Base-by-base conservation (phyloP, 2,888 invertebrate genomes). In the Drosophila melanosoma region DNA sequence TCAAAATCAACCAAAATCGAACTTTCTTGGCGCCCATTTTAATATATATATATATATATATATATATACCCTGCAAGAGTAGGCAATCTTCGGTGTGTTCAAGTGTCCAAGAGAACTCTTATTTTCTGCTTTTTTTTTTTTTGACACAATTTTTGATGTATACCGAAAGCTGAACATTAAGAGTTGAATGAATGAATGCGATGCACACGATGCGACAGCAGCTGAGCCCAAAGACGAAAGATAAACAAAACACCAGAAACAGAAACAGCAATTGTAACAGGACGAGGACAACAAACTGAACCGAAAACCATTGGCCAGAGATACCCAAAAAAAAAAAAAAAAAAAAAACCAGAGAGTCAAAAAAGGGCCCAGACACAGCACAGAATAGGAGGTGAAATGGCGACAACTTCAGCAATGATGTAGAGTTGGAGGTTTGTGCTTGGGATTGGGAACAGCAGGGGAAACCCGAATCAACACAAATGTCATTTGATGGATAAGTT, bases 401-500 rank as follows among this genome's bases (percentile, higher is more conserved):
- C 8, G 36, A n/a, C 35, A 53, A 29, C 49, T 4, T n/a, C 20
- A 23, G 0, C 8, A 12, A 35, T 26, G 15, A 20, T 20, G 33
- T 17, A 4, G 7, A 3, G 32, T 11, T 6, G 23, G 45, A 23
- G 23, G 20, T 48, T 29, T 48, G 32, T 12, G 8, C 11, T 35
- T 29, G 33, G 36, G 15, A 15, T 7, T 20, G 45, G 3, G 45
- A 23, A 45, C 12, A 15, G 45, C 20, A 23, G 45, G 54, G 72
- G 68, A 81, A 79, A 71, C 89, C 89, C 79, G 89, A 87, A 86
- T 86, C 83, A 85, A 83, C 83, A 79, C 83, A 88, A 85, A 83
- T 81, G 85, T 86, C 89, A 85, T 85, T 88, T 88, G 89, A 85
- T 88, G 89, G 89, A 85, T 85, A 85, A 81, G 85, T 85, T 85